Conservation (phyloP, 2,797 vertebrate genomes). For the Crocidura indochinensis region DNA sequence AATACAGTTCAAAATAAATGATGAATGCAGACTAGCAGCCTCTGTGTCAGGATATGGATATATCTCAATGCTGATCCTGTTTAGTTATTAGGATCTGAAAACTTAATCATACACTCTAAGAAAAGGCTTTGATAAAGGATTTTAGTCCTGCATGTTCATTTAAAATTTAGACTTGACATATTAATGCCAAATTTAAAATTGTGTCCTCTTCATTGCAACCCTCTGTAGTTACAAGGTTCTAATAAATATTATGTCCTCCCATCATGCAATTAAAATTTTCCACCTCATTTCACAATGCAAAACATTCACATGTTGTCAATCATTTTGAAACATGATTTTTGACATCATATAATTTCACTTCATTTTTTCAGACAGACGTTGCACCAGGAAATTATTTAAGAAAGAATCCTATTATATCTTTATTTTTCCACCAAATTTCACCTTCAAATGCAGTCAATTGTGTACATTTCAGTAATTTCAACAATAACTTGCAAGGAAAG, state of each 20-base stretch:
- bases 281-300: conserved; percentile 93
- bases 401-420: conserved; percentile 92
- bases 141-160: conserved; percentile 87
- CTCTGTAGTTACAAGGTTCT: conserved; percentile 91
- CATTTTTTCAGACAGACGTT: conserved; percentile 91
- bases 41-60: conserved; percentile 83
- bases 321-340: conserved; percentile 92
- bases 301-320: conserved; percentile 92
- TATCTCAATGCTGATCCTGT: conserved; percentile 73
- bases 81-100: conserved; percentile 87
- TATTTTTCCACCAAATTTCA: conserved; percentile 91
- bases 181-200: conserved; percentile 91
- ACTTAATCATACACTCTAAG: conserved; percentile 84
- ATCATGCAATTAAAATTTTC: conserved; percentile 94
- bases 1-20: conserved; percentile 67
- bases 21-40: conserved; percentile 60
- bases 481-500: conserved; percentile 88
- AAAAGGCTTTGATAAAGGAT: conserved; percentile 84
- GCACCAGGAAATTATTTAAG: conserved; percentile 92
- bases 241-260: conserved; percentile 94
- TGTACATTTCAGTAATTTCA: conserved; percentile 89
- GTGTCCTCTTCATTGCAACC: conserved; percentile 90
- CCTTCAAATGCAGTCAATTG: conserved; percentile 90
- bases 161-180: conserved; percentile 88
- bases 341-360: conserved; percentile 93